Evolutionary conservation across 2,113 vertebrate species (phyloP).

Genomic region (Rhinolophus ferrumequinum): DNA sequence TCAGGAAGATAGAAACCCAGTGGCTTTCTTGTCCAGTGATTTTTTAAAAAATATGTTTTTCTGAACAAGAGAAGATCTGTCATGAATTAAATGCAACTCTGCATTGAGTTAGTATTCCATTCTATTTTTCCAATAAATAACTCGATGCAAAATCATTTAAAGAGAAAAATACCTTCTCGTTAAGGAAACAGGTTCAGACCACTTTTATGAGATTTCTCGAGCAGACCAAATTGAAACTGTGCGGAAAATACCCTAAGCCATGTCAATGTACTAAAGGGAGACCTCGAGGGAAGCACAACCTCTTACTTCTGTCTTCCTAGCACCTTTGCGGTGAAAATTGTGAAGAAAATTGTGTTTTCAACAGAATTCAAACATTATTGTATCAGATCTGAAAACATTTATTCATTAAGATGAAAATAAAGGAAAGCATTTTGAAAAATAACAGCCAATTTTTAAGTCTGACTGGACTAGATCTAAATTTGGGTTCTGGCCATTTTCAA

Average conservation of each 20-base stretch:
- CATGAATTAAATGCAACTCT: slow-evolving; percentile 72
- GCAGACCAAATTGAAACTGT: slow-evolving; percentile 72
- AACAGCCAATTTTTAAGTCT: slow-evolving; percentile 78
- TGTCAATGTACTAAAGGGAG: slow-evolving; percentile 59
- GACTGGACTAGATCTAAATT: slow-evolving; percentile 72
- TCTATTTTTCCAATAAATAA: slow-evolving; percentile 77
- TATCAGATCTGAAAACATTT: slow-evolving; percentile 79
- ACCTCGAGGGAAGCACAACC: slow-evolving; percentile 60
- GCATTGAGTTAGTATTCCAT: slow-evolving; percentile 69
- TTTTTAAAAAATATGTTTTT: slow-evolving; percentile 65
- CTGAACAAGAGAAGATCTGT: slow-evolving; percentile 60
- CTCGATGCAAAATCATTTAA: slow-evolving; percentile 78
- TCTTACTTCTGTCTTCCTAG: slow-evolving; percentile 64
- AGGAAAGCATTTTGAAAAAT: slow-evolving; percentile 81
- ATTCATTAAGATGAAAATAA: slow-evolving; percentile 66
- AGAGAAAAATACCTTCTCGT: slow-evolving; percentile 61
- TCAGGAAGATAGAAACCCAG: background rate
- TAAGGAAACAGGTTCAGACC: slow-evolving; percentile 78
- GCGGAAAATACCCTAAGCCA: slow-evolving; percentile 76
- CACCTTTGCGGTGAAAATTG: slow-evolving; percentile 49
- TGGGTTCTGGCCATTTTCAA: slow-evolving; percentile 80
- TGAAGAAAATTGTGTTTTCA: slow-evolving; percentile 81
- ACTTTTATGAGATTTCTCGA: slow-evolving; percentile 77
- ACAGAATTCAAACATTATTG: slow-evolving; percentile 82
- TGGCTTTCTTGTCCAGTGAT: slow-evolving; percentile 54